Percentiles rank a stretch among this genome's conserved stretches.
Evolutionary conservation across 1,140 invertebrate species (phyloP).

Genomic region (Ditylenchus dipsaci): DNA sequence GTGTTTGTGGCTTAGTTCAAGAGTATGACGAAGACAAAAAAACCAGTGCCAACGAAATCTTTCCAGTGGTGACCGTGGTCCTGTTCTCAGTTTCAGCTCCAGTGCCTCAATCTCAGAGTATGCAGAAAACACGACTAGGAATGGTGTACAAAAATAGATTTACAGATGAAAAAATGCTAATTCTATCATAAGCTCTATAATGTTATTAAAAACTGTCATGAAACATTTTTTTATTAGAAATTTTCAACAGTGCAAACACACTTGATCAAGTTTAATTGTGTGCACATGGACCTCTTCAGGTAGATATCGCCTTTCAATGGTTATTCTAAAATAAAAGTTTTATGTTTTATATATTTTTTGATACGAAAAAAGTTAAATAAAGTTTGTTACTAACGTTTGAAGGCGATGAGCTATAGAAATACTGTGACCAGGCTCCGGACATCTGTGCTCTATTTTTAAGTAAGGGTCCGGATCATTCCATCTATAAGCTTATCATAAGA

Average conservation of each 20-base stretch:
- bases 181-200: too few relatives aligned
- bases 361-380: background rate
- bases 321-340: slow-evolving; percentile 12
- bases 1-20: too few relatives aligned
- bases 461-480: slow-evolving; percentile 45
- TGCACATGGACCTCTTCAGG: slow-evolving; percentile 16
- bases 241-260: slow-evolving; percentile 28
- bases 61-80: too few relatives aligned
- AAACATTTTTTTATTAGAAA: too few relatives aligned
- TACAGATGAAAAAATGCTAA: too few relatives aligned
- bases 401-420: slow-evolving; percentile 21
- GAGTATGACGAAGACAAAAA: too few relatives aligned
- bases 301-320: slow-evolving; percentile 16
- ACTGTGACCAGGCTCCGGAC: slow-evolving; percentile 30
- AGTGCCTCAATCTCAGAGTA: too few relatives aligned
- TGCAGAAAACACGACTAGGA: too few relatives aligned
- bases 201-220: too few relatives aligned
- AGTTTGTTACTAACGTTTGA: slow-evolving; percentile 20
- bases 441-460: slow-evolving; percentile 31
- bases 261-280: slow-evolving; percentile 9
- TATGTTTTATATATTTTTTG: background rate
- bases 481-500: background rate
- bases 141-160: too few relatives aligned
- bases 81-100: too few relatives aligned
- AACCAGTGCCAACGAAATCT: too few relatives aligned